phyloP scores from a whole-genome alignment of 2,113 vertebrate genomes.

The Ramphastos sulfuratus region DNA sequence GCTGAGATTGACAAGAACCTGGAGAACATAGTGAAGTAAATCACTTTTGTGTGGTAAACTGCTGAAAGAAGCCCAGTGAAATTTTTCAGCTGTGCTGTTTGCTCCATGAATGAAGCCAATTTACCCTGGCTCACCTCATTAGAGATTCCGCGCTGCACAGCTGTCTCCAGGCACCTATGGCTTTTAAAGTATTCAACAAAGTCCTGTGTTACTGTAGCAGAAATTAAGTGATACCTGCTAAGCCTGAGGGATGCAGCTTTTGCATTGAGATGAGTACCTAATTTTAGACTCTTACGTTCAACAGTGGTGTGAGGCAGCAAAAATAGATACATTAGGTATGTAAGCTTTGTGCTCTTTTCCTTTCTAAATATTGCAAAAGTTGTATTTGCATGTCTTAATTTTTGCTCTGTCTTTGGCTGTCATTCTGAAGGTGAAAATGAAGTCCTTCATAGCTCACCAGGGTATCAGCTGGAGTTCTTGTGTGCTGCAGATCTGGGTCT shows the following conservation, averaged over 20 bases:
- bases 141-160: not conserved
- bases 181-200: not conserved
- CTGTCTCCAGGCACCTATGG: not conserved
- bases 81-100: not conserved
- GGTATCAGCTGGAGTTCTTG: not conserved
- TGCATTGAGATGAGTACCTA: not conserved
- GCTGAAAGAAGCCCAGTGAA: not conserved
- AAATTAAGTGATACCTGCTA: not conserved
- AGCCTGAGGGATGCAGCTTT: not conserved
- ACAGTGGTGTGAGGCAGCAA: not conserved
- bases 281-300: not conserved
- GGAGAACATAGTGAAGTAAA: not conserved
- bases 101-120: not conserved
- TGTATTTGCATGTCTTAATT: not conserved
- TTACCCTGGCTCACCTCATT: not conserved
- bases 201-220: not conserved
- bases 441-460: not conserved
- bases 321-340: not conserved
- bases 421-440: not conserved
- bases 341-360: not conserved
- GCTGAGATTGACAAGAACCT: not conserved
- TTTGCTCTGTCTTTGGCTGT: not conserved
- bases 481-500: not conserved
- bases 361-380: not conserved
- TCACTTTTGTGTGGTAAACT: not conserved